Conservation (phyloP, 2,113 vertebrate species). For the Psittacula cyanocephala region DNA sequence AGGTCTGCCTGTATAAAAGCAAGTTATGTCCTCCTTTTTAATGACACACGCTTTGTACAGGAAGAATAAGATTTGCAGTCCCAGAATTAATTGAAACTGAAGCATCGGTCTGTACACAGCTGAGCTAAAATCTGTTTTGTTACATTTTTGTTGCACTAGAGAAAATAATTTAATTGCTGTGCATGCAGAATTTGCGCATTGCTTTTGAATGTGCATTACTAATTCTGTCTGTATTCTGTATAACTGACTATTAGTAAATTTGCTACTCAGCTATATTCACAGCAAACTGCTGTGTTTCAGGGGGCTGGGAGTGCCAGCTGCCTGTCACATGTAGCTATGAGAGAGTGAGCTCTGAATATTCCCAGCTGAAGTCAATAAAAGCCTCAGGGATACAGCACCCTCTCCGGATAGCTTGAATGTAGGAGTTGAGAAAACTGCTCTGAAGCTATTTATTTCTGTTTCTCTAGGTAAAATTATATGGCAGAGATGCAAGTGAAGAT, state of each 20-base stretch:
- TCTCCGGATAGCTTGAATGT: background rate
- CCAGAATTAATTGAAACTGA: background rate
- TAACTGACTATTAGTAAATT: background rate
- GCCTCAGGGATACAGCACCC: background rate
- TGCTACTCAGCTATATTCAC: slow-evolving; percentile 12
- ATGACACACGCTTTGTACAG: background rate
- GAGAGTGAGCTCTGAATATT: slow-evolving; percentile 36
- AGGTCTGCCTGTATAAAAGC: slow-evolving; percentile 20
- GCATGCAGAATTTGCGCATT: background rate
- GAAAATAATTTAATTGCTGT: background rate
- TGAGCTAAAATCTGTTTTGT: background rate
- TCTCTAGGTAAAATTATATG: background rate
- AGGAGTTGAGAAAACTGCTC: background rate
- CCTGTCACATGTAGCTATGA: background rate
- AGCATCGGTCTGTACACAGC: background rate
- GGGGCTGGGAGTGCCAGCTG: background rate
- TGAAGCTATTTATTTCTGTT: background rate
- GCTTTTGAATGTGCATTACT: background rate
- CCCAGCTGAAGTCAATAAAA: slow-evolving; percentile 52
- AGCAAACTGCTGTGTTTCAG: background rate
- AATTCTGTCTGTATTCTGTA: background rate
- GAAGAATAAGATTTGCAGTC: background rate
- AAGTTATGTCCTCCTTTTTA: slow-evolving; percentile 10
- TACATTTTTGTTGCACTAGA: background rate
- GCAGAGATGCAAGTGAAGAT: background rate